These are phyloP conservation scores for Leucophenga montana DNA, from an alignment of 2,888 invertebrate genomes.

Conservation along the genomic window DNA sequence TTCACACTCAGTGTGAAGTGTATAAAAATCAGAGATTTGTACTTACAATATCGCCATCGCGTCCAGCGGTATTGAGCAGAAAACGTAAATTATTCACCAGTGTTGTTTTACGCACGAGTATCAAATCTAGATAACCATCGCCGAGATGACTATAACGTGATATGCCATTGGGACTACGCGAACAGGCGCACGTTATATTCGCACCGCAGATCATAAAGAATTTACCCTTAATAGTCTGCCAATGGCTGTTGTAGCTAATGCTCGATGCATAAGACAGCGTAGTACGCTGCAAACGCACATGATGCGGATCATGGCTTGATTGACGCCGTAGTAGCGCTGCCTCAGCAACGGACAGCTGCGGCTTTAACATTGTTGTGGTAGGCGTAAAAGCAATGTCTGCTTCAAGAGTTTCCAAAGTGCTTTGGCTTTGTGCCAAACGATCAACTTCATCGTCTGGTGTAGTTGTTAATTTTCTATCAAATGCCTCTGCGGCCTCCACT, in stretches of 20 bases:
- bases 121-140: conserved; percentile 85
- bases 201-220: conserved; percentile 86
- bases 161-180: conserved; percentile 83
- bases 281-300: not conserved
- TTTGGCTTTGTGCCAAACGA: not conserved
- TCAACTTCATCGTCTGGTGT: not conserved
- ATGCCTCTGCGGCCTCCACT: conserved; percentile 7
- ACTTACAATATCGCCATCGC: conserved; percentile 79
- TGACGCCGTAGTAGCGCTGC: conserved; percentile 42
- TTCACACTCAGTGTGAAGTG: too few relatives aligned
- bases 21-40: too few relatives aligned
- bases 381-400: not conserved
- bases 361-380: not conserved
- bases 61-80: conserved; percentile 78
- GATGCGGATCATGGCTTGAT: not conserved
- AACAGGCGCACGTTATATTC: conserved; percentile 84
- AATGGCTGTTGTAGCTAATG: conserved; percentile 54
- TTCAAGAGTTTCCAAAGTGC: too few relatives aligned
- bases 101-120: conserved; percentile 82
- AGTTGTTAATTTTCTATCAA: not conserved
- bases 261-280: conserved; percentile 31
- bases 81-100: conserved; percentile 82
- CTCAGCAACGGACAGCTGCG: conserved; percentile 40
- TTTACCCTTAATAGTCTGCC: conserved; percentile 80
- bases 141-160: conserved; percentile 86